These are phyloP conservation scores for Lates calcarifer DNA, from an alignment of 2,113 vertebrate genomes.

Conservation along the genomic window DNA sequence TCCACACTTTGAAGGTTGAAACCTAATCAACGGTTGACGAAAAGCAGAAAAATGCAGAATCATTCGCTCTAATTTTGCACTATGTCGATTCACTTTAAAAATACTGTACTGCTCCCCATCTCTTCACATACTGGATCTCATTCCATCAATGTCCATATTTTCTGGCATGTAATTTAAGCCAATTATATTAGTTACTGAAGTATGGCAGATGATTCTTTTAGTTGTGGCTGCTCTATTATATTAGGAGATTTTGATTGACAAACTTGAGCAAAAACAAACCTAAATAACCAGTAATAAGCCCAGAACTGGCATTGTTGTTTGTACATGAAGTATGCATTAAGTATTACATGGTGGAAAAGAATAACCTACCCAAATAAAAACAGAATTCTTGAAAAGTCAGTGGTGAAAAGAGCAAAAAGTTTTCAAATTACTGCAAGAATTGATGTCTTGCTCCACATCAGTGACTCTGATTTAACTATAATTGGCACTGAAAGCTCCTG, in stretches of 20 bases:
- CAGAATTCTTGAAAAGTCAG: neutral
- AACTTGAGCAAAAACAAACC: neutral
- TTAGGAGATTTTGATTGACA: neutral
- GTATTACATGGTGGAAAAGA: neutral
- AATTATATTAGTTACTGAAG: neutral
- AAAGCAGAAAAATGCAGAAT: conserved; percentile 22
- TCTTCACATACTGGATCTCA: neutral
- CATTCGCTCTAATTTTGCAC: neutral
- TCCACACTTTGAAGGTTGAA: neutral
- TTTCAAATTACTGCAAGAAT: neutral
- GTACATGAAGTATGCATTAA: neutral
- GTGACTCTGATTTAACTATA: conserved; percentile 30
- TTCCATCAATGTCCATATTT: neutral
- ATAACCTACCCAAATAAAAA: neutral
- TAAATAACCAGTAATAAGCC: neutral
- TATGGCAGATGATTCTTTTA: neutral
- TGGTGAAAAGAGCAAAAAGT: neutral
- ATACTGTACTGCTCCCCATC: neutral
- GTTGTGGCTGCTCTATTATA: neutral
- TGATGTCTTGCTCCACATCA: conserved; percentile 10
- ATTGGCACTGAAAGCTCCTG: conserved; percentile 16
- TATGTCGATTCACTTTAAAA: neutral
- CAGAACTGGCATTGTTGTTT: neutral
- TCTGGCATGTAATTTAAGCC: neutral
- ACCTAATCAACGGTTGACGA: neutral